These are phyloP conservation scores for Crypturellus undulatus DNA, from an alignment of 2,113 vertebrate species.

Conservation along the genomic window DNA sequence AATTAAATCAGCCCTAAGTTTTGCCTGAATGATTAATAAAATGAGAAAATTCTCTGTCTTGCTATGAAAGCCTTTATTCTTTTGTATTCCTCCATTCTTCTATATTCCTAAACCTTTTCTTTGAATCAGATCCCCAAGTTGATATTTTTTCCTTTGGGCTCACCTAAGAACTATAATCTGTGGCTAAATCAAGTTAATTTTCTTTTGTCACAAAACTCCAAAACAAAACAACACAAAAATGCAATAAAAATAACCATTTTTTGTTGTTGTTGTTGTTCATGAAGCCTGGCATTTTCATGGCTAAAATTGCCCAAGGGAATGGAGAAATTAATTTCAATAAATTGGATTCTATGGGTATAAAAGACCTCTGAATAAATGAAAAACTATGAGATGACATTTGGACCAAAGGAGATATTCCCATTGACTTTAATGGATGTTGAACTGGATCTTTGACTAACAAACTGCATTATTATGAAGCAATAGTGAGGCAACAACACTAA, in stretches of 20 bases:
- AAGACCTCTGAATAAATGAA: conserved; percentile 69
- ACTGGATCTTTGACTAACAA: conserved; percentile 55
- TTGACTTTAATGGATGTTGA: conserved; percentile 32
- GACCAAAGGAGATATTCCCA: conserved; percentile 61
- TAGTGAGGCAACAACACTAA: not conserved
- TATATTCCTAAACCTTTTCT: not conserved
- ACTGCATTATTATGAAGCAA: conserved; percentile 13
- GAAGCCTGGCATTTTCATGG: conserved; percentile 59
- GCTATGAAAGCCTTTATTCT: not conserved
- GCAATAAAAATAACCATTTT: conserved; percentile 60
- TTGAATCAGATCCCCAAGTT: conserved; percentile 17
- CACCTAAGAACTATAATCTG: conserved; percentile 57
- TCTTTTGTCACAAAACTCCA: conserved; percentile 41
- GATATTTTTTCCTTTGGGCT: conserved; percentile 58
- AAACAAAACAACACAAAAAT: conserved; percentile 19
- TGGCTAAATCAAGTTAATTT: conserved; percentile 64
- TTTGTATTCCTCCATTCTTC: not conserved
- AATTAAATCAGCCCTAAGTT: conserved; percentile 56
- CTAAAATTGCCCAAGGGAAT: conserved; percentile 68
- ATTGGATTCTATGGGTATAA: conserved; percentile 68
- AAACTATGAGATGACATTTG: conserved; percentile 58
- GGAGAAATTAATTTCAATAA: conserved; percentile 78
- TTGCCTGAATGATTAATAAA: conserved; percentile 66
- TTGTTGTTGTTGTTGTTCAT: conserved; percentile 47
- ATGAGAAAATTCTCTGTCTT: conserved; percentile 41